Percentiles rank a stretch among this genome's conserved stretches.
Evolutionary conservation across 2,888 invertebrate genomes (phyloP).

Genomic region (Ernsta delagoae): DNA sequence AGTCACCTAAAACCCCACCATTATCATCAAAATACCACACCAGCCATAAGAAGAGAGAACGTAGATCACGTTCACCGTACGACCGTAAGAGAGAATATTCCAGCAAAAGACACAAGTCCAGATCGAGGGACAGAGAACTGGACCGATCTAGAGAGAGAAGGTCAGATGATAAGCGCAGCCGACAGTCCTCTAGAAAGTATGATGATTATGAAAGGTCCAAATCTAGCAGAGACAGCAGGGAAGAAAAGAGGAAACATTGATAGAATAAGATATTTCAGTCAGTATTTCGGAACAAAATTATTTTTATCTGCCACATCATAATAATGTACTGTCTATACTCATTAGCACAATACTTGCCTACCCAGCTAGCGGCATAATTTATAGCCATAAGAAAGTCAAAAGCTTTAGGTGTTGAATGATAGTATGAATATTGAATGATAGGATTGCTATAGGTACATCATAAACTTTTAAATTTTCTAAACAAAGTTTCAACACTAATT

Average conservation of each 20-base stretch:
- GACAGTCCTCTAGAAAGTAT: conserved; percentile 70
- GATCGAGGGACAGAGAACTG: conserved; percentile 72
- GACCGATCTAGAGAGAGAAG: conserved; percentile 73
- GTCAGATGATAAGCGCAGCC: conserved; percentile 68
- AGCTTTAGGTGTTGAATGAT: no score
- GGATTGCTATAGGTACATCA: no score
- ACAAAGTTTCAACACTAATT: no score
- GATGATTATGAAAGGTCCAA: conserved; percentile 79
- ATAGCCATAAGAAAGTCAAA: no score
- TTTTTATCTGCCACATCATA: conserved; percentile 16
- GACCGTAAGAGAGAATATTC: conserved; percentile 78
- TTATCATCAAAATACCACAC: conserved; percentile 77
- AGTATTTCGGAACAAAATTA: conserved; percentile 15
- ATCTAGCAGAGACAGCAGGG: conserved; percentile 68
- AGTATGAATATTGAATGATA: no score
- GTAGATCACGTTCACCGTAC: conserved; percentile 78
- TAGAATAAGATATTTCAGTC: background rate
- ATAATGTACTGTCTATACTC: no score
- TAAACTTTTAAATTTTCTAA: no score
- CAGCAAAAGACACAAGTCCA: conserved; percentile 76
- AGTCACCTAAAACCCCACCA: conserved; percentile 80
- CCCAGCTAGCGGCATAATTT: no score
- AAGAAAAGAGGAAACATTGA: conserved; percentile 75
- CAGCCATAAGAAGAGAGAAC: conserved; percentile 76
- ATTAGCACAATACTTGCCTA: no score